Evolutionary conservation across 2,888 invertebrate genomes (phyloP).

Genomic region (Phengaris arion): DNA sequence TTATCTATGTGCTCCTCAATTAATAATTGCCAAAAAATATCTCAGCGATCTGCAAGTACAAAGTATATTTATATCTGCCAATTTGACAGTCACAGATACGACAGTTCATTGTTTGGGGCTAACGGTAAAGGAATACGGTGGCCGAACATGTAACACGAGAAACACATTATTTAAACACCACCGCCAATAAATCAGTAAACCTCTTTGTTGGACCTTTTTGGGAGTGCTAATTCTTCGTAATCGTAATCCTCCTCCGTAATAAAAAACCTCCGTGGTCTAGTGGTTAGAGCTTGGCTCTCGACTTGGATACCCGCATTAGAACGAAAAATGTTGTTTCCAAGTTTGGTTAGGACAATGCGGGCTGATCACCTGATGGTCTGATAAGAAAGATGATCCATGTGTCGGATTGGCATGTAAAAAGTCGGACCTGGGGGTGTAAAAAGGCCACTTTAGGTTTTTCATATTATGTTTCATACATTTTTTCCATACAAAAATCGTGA

Average conservation of each 20-base stretch:
- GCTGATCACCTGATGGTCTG: too few species aligned
- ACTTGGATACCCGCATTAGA: too few species aligned
- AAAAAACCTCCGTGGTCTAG: too few species aligned
- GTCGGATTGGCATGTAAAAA: too few species aligned
- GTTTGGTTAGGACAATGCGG: too few species aligned
- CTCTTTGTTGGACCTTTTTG: conserved; percentile 1
- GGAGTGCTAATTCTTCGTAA: conserved; percentile 2
- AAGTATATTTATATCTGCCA: conserved; percentile 22
- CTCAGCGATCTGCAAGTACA: neutral
- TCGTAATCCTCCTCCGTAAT: neutral
- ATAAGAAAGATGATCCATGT: too few species aligned
- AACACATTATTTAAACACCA: conserved; percentile 22
- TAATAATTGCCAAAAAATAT: conserved; percentile 24
- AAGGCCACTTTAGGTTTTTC: too few species aligned
- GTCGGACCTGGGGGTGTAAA: too few species aligned
- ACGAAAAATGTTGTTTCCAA: too few species aligned
- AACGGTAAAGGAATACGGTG: conserved; percentile 11
- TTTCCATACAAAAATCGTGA: too few species aligned
- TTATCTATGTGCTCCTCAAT: neutral
- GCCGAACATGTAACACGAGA: conserved; percentile 2
- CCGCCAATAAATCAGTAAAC: neutral
- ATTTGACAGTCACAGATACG: neutral
- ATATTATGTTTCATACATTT: too few species aligned
- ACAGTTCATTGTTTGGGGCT: conserved; percentile 9
- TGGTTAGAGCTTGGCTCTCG: too few species aligned